phyloP scores from a whole-genome alignment of 2,113 vertebrate species.

The Thalassoma bifasciatum region DNA sequence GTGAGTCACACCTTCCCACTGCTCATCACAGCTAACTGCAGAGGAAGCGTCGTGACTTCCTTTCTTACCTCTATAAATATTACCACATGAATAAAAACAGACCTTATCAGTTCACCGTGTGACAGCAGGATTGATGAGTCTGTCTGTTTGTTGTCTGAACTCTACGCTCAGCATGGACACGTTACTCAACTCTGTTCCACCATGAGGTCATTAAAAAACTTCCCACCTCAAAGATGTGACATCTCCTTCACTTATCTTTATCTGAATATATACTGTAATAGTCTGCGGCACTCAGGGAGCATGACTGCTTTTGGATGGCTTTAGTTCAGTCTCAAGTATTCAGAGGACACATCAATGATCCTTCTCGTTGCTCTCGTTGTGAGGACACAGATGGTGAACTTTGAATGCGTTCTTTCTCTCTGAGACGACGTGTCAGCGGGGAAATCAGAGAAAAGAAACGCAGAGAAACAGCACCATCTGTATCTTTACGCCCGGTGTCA shows the following conservation, averaged over 20 bases:
- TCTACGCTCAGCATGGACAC: too few species aligned
- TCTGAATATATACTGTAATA: slow-evolving; percentile 7
- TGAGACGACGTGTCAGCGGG: slow-evolving; percentile 54
- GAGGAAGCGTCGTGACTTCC: neutral
- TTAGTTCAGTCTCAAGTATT: slow-evolving; percentile 37
- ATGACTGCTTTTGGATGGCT: slow-evolving; percentile 36
- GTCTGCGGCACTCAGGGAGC: slow-evolving; percentile 5
- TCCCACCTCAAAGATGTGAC: slow-evolving; percentile 4
- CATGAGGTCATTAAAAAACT: neutral
- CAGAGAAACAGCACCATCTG: slow-evolving; percentile 69
- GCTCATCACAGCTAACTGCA: neutral
- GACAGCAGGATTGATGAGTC: too few species aligned
- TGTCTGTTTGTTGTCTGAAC: too few species aligned
- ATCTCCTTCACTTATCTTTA: slow-evolving; percentile 24
- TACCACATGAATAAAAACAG: too few species aligned
- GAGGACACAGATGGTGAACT: slow-evolving; percentile 70
- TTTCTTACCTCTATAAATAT: neutral
- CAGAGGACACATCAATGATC: slow-evolving; percentile 63
- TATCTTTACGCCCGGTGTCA: slow-evolving; percentile 66
- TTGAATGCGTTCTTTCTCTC: slow-evolving; percentile 65
- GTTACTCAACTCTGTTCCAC: too few species aligned
- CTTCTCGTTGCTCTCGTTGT: slow-evolving; percentile 23
- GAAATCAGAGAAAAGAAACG: slow-evolving; percentile 67
- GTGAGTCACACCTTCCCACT: neutral
- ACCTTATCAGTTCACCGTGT: neutral